Evolutionary conservation across 2,113 vertebrate genomes (phyloP), one percentile per base, ranked within the genome.

Genomic region (Salminus brasiliensis): DNA sequence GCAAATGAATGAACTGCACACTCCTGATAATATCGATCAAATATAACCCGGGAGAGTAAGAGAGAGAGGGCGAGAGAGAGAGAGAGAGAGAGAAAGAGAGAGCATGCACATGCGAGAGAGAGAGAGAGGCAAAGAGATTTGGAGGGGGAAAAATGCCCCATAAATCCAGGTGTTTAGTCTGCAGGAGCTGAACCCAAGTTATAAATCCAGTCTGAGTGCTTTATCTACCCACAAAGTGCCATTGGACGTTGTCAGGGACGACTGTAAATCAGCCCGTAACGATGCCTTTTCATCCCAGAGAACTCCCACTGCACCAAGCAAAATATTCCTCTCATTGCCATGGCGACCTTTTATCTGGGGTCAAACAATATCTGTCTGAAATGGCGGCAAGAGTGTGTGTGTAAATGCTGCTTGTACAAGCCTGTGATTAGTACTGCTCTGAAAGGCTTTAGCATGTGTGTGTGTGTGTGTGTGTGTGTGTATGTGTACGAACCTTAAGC

Each of bases 401-500:
- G 49, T 53, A 27, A 52, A 12, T 39, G 12, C 5, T 11, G 29
- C 30, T 23, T 55, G 18, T 36, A 30, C 49, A 27, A 45, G 23
- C 8, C 41, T 59, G 63, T 9, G 32, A 68, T 65, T 4, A 53
- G 8, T 43, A 52, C 59, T 55, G 23, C 32, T 67, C 0, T 49
- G 15, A 36, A 18, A 16, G 25, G 36, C 36, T 73, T 60, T 5
- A 32, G 18, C n/a, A 16, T 49, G 6, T 21, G n/a, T n/a, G n/a
- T n/a, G n/a, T n/a, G 16, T 13, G 36, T 49, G 16, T 68, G 9
- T 77, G 25, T 43, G 43, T 29, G 30, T 66, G 62, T 66, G 62
- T 39, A 34, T n/a, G 18, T 39, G 62, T 66, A 34, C 18, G 49
- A 81, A 98, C 98, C 95, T 98, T 98, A 80, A 98, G 93, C 81